Evolutionary conservation across 2,113 vertebrate genomes (phyloP).

Genomic region (Salvelinus namaycush): DNA sequence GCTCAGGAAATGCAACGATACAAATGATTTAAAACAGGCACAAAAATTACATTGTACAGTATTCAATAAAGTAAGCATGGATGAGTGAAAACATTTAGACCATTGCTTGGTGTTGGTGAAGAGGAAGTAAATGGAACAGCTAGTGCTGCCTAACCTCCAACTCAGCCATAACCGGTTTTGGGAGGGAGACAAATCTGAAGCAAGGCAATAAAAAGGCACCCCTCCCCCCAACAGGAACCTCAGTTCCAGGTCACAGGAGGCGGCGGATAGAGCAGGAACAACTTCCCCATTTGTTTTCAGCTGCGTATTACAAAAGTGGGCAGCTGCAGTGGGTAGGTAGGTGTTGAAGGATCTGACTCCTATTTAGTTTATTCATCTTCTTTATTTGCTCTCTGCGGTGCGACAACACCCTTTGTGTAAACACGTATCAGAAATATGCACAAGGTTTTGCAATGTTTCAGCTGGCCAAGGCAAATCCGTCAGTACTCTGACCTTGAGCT

Average conservation of each 20-base stretch:
- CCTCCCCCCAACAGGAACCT: conserved; percentile 17
- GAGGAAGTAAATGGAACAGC: not conserved
- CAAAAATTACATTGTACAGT: too few relatives aligned
- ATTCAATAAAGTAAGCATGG: not conserved
- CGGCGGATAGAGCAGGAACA: conserved; percentile 20
- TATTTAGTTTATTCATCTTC: conserved; percentile 33
- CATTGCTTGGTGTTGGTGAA: not conserved
- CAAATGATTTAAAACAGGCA: too few relatives aligned
- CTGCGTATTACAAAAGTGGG: too few relatives aligned
- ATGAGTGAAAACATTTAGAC: not conserved
- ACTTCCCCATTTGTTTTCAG: conserved; percentile 36
- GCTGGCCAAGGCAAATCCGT: not conserved
- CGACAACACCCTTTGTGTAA: conserved; percentile 48
- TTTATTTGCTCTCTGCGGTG: conserved; percentile 31
- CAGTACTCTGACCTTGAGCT: not conserved
- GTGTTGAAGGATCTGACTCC: not conserved
- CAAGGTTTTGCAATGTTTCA: conserved; percentile 27
- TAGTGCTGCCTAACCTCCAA: conserved; percentile 1
- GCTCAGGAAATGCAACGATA: not conserved
- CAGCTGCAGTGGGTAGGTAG: too few relatives aligned
- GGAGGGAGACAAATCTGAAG: conserved; percentile 11
- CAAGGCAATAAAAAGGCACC: not conserved
- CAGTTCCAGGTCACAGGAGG: conserved; percentile 36
- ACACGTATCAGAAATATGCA: conserved; percentile 15
- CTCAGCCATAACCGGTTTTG: conserved; percentile 11